Base-by-base conservation (phyloP, 92 coral and sea anemone species). In the Zoanthus sansibaricus region DNA sequence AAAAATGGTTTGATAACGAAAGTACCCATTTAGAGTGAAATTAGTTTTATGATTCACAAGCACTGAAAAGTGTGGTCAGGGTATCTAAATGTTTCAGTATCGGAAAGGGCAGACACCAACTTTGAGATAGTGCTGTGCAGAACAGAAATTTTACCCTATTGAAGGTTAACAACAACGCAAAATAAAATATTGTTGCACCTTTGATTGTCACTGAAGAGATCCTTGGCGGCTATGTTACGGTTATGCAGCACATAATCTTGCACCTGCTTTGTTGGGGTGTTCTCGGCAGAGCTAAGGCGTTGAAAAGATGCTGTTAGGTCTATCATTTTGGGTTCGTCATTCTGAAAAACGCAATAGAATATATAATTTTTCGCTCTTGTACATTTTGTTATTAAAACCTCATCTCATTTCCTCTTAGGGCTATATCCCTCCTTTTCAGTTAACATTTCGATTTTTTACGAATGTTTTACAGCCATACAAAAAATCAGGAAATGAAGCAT, bases 251-350 rank as follows among this genome's bases (percentile, higher is more conserved):
- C 68, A 18, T 61, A 61, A 18, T 14, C 68, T 61, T 61, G 68
- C 68, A 7, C 25, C 68, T 61, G 68, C 82, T 76, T 76, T 47
- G 82, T 47, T 61, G 66, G 84, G 44, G 72, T 79, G 72, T 25
- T 79, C 72, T 79, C 84, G 33, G 84, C 84, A 79, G 84, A 58
- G 84, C 84, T 79, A 79, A 79, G 84, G 21, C 52, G 84, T 68
- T 79, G 52, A 54, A 25, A 25, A 25, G 25, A 25, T 25, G 25
- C 25, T 25, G 25, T 25, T 25, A 25, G 25, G 25, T 25, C 25
- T 25, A 25, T 25, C 25, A 25, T 25, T 25, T 0, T 25, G 25
- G 25, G 25, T 25, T 25, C 25, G 25, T 25, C 25, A 25, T 25
- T 25, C 25, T 25, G 25, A 25, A 25, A 25, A 25, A 25, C 25